These are phyloP conservation scores for Eilema depressum DNA, from an alignment of 2,888 invertebrate genomes.

Conservation along the genomic window DNA sequence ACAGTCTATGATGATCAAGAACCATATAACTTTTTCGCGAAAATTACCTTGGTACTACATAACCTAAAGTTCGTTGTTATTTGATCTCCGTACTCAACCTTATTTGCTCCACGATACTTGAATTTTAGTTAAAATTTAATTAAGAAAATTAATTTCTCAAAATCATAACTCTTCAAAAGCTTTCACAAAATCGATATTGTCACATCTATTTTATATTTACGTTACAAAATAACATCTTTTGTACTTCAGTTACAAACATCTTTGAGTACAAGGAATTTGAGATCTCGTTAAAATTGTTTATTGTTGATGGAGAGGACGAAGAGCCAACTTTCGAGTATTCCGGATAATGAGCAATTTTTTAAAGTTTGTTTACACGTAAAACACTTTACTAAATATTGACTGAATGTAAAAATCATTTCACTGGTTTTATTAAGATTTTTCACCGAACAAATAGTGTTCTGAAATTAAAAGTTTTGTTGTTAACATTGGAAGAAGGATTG, in stretches of 20 bases:
- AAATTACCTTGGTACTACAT: no score
- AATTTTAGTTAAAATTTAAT: neutral
- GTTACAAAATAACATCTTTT: conserved; percentile 25
- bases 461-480: no score
- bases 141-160: neutral
- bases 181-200: conserved; percentile 1
- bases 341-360: neutral
- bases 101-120: no score
- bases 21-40: no score
- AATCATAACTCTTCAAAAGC: conserved; percentile 4
- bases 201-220: neutral
- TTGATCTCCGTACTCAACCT: no score
- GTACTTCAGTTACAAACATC: conserved; percentile 27
- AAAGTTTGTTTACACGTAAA: neutral
- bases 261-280: conserved; percentile 21
- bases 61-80: no score
- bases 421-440: neutral
- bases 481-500: no score
- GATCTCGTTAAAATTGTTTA: conserved; percentile 32
- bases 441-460: no score
- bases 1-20: no score
- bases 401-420: neutral
- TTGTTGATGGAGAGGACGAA: conserved; percentile 9
- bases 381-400: neutral
- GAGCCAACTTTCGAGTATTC: neutral